A percentile compares a stretch with the other conserved stretches of the same genome.
These are phyloP conservation scores for Scaptomyza graminum DNA, from an alignment of 1,140 invertebrate genomes.

Conservation along the genomic window DNA sequence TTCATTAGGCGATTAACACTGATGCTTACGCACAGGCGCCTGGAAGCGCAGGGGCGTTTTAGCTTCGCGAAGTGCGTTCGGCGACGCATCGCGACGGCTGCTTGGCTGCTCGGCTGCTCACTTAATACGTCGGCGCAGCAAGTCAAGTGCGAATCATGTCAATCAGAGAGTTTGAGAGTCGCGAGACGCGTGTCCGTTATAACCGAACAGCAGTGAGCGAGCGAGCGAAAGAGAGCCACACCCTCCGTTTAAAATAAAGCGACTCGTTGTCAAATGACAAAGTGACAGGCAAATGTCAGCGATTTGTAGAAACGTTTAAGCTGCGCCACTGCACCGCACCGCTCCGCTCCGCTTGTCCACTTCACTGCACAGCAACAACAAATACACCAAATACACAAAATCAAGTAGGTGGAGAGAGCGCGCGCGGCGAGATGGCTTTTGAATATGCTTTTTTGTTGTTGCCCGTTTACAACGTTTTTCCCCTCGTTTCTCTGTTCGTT, in stretches of 20 bases:
- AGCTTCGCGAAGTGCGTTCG: too few relatives aligned
- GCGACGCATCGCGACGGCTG: neutral
- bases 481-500: neutral
- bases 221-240: neutral
- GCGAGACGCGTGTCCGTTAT: slow-evolving; percentile 51
- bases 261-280: slow-evolving; percentile 45
- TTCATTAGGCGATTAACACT: slow-evolving; percentile 76
- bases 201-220: slow-evolving; percentile 6
- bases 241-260: neutral
- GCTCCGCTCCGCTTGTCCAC: slow-evolving; percentile 70
- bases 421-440: neutral
- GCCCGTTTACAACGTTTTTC: slow-evolving; percentile 17
- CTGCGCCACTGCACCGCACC: slow-evolving; percentile 47
- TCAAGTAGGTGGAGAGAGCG: neutral
- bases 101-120: slow-evolving; percentile 42
- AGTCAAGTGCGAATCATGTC: slow-evolving; percentile 78
- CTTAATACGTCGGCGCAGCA: slow-evolving; percentile 66
- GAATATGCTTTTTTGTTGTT: slow-evolving; percentile 28
- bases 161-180: slow-evolving; percentile 51
- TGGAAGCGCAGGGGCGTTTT: slow-evolving; percentile 30
- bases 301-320: slow-evolving; percentile 75
- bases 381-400: slow-evolving; percentile 22
- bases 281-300: slow-evolving; percentile 78
- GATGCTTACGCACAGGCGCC: slow-evolving; percentile 19
- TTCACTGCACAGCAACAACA: slow-evolving; percentile 72